Percentiles rank a stretch among this genome's conserved stretches.
Evolutionary conservation across 1,140 invertebrate genomes (phyloP).

Genomic region (Saxidomus purpurata): DNA sequence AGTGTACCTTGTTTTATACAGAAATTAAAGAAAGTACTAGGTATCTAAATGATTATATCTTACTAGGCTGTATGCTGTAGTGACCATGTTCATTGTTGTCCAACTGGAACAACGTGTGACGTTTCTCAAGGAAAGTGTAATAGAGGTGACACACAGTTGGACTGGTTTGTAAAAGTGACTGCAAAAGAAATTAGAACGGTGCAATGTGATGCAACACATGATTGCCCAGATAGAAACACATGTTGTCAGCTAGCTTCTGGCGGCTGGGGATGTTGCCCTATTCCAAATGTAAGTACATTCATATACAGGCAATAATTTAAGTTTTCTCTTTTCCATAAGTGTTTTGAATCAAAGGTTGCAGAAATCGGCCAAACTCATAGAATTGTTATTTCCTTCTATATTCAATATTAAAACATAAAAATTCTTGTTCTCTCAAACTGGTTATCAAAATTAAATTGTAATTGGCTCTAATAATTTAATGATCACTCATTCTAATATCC

Average conservation of each 20-base stretch:
- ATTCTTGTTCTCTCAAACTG: too few species aligned
- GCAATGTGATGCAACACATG: conserved; percentile 33
- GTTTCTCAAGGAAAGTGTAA: conserved; percentile 64
- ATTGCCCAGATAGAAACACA: conserved; percentile 84
- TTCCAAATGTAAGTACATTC: conserved; percentile 69
- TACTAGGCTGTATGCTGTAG: conserved; percentile 70
- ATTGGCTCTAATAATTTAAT: too few species aligned
- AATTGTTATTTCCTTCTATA: too few species aligned
- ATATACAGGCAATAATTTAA: too few species aligned
- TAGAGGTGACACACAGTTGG: conserved; percentile 26
- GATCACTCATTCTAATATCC: too few species aligned
- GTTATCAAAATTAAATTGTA: too few species aligned
- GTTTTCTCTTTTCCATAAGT: too few species aligned
- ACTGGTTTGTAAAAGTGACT: conserved; percentile 64
- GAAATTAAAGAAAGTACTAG: background rate
- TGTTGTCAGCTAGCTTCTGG: conserved; percentile 82
- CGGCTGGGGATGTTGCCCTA: conserved; percentile 82
- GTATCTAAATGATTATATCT: background rate
- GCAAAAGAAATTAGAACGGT: conserved; percentile 18
- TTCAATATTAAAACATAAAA: too few species aligned
- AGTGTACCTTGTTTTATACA: too few species aligned
- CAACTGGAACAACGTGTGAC: conserved; percentile 71
- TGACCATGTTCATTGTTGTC: conserved; percentile 76
- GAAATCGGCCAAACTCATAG: too few species aligned
- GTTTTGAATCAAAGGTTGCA: too few species aligned